These are phyloP conservation scores for Timandra comae DNA, from an alignment of 2,888 invertebrate species.

Conservation along the genomic window DNA sequence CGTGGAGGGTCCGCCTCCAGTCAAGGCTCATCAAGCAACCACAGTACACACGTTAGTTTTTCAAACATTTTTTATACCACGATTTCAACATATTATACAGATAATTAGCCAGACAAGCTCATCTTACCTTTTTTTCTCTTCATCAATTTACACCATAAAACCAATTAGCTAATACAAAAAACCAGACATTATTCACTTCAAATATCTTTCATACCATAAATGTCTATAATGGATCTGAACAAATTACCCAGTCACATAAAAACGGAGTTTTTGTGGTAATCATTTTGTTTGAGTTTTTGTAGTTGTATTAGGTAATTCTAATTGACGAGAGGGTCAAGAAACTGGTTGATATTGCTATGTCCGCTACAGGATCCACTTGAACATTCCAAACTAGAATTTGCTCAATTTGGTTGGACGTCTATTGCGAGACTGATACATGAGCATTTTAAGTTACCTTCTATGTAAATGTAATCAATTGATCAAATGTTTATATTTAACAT, in stretches of 20 bases:
- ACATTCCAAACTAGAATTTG: conserved; percentile 19
- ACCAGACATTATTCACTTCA: conserved; percentile 8
- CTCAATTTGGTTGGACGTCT: conserved; percentile 25
- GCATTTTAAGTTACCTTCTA: background rate
- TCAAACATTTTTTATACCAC: too few species aligned
- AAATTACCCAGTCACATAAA: conserved; percentile 22
- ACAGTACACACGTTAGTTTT: conserved; percentile 85
- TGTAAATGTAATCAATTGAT: too few species aligned
- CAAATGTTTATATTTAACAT: background rate
- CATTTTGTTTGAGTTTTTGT: conserved; percentile 33
- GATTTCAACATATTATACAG: conserved; percentile 7
- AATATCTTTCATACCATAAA: conserved; percentile 22
- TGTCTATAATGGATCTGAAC: conserved; percentile 19
- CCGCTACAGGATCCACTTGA: conserved; percentile 43
- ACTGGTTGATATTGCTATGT: conserved; percentile 43
- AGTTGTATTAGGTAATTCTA: conserved; percentile 31
- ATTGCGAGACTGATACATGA: conserved; percentile 17
- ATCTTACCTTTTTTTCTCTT: conserved; percentile 12
- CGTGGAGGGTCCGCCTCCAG: conserved; percentile 80
- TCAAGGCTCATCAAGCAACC: conserved; percentile 79
- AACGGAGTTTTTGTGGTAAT: conserved; percentile 30
- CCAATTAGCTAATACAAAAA: background rate
- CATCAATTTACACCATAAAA: conserved; percentile 15
- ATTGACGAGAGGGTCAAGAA: conserved; percentile 42
- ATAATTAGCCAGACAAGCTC: conserved; percentile 11